Base-by-base conservation (phyloP, 2,113 vertebrate genomes). In the Toxotes chatareus region DNA sequence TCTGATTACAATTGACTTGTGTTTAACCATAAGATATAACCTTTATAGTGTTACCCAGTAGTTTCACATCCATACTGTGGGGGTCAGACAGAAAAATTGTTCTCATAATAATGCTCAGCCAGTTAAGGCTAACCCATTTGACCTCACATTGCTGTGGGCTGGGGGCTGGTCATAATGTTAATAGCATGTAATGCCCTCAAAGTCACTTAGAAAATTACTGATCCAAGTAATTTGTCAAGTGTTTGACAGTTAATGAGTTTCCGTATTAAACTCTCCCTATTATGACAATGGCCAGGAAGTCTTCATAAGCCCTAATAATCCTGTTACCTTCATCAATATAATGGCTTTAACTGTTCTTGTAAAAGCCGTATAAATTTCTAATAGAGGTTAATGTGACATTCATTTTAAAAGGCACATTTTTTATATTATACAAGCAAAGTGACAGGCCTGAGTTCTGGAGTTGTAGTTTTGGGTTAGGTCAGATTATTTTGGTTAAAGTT, bases 241-340 rank as follows among this genome's bases (percentile, higher is more conserved):
- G 51, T 86, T 44, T 80, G 70, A 78, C 46, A 79, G 38, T 74
- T 76, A 67, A 82, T 81, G 51, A 49, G 51, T 79, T 82, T 81
- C 42, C 21, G 49, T 78, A 82, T 86, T 66, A 86, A 86, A 77
- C 19, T 65, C 53, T 64, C 14, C 38, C 61, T 56, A 60, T 82
- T 70, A 70, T 51, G 46, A 61, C 61, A 56, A 77, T 60, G 56
- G 47, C 23, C 36, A 42, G n/a, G 62, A 70, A 69, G 38, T 56
- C 59, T 65, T 64, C 59, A 46, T 66, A 81, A 85, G 40, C 62
- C 53, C 13, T 65, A 67, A 78, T 78, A 73, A 60, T 71, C 27
- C 64, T 59, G 62, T 80, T 73, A 73, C 34, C 42, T 79, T 63
- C 49, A 80, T 69, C 47, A 32, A 8, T 57, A 32, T 55, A 80